A percentile compares a stretch with the other conserved stretches of the same genome.
phyloP scores from a whole-genome alignment of 2,113 vertebrate genomes.

The Ciconia maguari region DNA sequence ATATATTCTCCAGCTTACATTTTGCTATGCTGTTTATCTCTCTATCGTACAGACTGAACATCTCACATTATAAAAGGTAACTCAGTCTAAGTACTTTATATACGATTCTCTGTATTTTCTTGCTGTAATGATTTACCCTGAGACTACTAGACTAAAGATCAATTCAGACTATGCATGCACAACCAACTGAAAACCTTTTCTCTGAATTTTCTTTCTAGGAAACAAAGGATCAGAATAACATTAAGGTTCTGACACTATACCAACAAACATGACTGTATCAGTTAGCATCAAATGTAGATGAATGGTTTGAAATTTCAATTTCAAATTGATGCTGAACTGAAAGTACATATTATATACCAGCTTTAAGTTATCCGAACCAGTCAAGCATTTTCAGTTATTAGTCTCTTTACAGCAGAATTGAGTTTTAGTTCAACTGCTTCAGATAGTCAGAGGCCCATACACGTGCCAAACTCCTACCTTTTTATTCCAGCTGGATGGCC shows the following conservation, averaged over 20 bases:
- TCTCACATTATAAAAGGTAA: background rate
- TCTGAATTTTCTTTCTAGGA: background rate
- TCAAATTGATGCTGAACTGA: background rate
- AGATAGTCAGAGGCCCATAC: background rate
- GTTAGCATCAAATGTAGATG: background rate
- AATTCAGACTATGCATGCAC: background rate
- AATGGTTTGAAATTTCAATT: background rate
- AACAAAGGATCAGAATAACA: background rate
- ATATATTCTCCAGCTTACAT: background rate
- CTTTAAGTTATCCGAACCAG: background rate
- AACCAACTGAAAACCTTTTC: background rate
- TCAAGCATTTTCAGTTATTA: background rate
- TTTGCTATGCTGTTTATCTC: background rate
- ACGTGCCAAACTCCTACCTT: background rate
- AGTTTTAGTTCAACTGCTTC: background rate
- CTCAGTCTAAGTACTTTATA: background rate
- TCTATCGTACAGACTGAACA: background rate
- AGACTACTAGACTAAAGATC: background rate
- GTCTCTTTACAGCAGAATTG: background rate
- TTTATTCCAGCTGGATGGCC: background rate
- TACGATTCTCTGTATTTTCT: background rate
- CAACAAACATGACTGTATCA: background rate
- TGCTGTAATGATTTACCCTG: background rate
- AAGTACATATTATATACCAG: background rate
- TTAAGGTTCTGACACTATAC: background rate